Conservation (phyloP, 2,797 vertebrate genomes). For the Protosalanx chinensis region DNA sequence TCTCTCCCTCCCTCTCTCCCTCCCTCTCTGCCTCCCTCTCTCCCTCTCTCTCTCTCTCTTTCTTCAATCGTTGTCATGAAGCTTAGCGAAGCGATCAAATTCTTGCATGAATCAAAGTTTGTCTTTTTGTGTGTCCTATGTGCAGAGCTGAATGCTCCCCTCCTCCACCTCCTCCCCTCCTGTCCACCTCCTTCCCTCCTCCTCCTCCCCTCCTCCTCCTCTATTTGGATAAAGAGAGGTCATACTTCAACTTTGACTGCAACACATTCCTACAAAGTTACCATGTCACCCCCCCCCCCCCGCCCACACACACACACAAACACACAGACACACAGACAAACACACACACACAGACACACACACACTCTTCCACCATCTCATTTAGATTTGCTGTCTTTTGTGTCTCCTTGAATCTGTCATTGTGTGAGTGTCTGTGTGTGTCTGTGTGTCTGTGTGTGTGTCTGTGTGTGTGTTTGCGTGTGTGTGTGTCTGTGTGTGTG, state of each 20-base stretch:
- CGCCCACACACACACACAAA: too few species aligned
- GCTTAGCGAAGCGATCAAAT: slow-evolving; percentile 2
- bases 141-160: slow-evolving; percentile 4
- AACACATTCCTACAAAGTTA: slow-evolving; percentile 59
- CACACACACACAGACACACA: background rate
- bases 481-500: background rate
- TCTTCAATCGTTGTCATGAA: slow-evolving; percentile 10
- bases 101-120: slow-evolving; percentile 5
- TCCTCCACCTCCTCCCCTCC: slow-evolving; percentile 13
- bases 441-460: slow-evolving; percentile 9
- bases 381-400: slow-evolving; percentile 51
- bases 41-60: slow-evolving; percentile 16
- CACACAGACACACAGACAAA: background rate
- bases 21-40: background rate
- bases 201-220: background rate
- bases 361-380: slow-evolving; percentile 29
- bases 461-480: background rate
- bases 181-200: slow-evolving; percentile 7
- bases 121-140: background rate
- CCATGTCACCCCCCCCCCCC: slow-evolving; percentile 45
- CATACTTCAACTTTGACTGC: slow-evolving; percentile 45
- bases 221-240: slow-evolving; percentile 51
- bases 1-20: background rate
- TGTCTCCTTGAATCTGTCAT: slow-evolving; percentile 30
- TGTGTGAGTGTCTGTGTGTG: slow-evolving; percentile 13